These are phyloP conservation scores for Pica pica DNA, from an alignment of 2,113 vertebrate species.

Conservation along the genomic window DNA sequence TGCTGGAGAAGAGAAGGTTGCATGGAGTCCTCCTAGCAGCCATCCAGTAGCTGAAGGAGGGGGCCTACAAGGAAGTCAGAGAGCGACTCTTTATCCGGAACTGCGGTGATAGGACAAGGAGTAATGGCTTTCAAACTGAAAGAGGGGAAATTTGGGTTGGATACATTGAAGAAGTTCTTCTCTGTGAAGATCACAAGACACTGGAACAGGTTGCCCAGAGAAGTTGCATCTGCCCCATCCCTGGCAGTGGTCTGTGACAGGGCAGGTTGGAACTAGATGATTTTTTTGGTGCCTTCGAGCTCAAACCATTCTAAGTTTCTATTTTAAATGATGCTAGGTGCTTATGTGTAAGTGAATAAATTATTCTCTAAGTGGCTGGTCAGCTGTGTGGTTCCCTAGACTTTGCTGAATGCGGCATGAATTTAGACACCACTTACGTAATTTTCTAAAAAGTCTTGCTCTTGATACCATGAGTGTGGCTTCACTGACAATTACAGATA, in stretches of 20 bases:
- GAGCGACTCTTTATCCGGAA: neutral
- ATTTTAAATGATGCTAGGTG: neutral
- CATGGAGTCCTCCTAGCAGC: neutral
- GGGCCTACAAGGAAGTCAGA: neutral
- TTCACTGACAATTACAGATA: neutral
- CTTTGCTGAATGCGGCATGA: neutral
- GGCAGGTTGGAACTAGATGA: neutral
- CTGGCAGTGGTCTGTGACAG: neutral
- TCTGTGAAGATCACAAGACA: neutral
- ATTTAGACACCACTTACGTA: neutral
- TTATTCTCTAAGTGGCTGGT: neutral
- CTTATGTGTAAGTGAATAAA: neutral
- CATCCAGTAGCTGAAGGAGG: neutral
- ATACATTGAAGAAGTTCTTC: neutral
- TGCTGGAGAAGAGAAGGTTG: neutral
- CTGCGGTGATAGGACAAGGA: neutral
- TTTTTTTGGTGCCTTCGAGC: neutral
- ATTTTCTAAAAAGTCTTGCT: neutral
- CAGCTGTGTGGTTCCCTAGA: neutral
- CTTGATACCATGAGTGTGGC: neutral
- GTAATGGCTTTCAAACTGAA: neutral
- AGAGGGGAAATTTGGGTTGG: neutral
- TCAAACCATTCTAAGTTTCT: neutral
- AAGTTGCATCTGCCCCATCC: neutral
- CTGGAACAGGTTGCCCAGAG: neutral